phyloP scores from a whole-genome alignment of 2,113 vertebrate species.

The Symphodus melops region DNA sequence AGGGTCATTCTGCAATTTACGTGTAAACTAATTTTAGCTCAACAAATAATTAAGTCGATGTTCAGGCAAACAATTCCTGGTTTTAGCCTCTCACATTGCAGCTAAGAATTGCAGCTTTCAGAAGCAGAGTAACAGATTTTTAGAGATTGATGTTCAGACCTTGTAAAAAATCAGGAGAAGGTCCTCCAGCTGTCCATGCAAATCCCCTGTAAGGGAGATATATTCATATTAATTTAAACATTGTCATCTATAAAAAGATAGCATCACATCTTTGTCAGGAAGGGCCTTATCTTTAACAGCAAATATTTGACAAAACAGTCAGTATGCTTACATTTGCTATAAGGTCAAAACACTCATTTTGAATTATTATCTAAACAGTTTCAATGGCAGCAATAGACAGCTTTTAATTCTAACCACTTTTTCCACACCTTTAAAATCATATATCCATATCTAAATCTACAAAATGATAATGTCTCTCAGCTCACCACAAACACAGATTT shows the following conservation, averaged over 20 bases:
- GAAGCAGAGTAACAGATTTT: neutral
- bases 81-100: no score
- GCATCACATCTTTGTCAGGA: no score
- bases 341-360: no score
- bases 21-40: conserved; percentile 7
- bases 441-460: neutral
- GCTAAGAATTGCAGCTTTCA: neutral
- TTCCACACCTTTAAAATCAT: no score
- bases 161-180: conserved; percentile 91
- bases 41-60: neutral
- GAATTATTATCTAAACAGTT: no score
- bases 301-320: no score
- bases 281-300: no score
- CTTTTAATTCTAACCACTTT: no score
- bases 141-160: conserved; percentile 57
- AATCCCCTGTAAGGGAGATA: conserved; percentile 84
- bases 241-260: neutral
- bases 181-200: conserved; percentile 94
- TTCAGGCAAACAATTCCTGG: no score
- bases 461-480: neutral
- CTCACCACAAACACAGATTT: conserved; percentile 94
- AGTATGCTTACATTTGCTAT: no score
- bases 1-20: neutral
- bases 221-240: neutral
- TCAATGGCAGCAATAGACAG: no score